These are phyloP conservation scores for Drosophila parabipectinata DNA, from an alignment of 1,140 invertebrate species.

Conservation along the genomic window DNA sequence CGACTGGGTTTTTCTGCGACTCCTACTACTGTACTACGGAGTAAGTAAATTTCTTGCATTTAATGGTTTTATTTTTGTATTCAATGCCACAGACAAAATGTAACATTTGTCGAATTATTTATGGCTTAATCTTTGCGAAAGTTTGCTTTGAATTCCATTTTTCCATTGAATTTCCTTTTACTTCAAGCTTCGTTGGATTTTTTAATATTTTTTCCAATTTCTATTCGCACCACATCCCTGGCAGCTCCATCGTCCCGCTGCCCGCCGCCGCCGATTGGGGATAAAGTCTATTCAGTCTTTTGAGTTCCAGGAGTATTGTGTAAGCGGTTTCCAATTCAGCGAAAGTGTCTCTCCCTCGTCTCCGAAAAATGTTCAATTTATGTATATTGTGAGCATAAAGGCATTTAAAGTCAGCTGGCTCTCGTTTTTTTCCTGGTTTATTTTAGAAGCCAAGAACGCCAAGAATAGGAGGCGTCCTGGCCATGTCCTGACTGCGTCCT, in stretches of 20 bases:
- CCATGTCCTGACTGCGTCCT: neutral
- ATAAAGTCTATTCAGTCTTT: slow-evolving; percentile 17
- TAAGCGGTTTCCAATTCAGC: slow-evolving; percentile 56
- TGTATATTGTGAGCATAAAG: slow-evolving; percentile 62
- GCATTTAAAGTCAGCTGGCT: slow-evolving; percentile 62
- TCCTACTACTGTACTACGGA: neutral
- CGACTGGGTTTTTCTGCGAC: slow-evolving; percentile 11
- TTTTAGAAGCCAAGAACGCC: slow-evolving; percentile 19
- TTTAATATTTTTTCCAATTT: slow-evolving; percentile 40
- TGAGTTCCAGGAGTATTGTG: slow-evolving; percentile 25
- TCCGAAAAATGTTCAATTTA: slow-evolving; percentile 58
- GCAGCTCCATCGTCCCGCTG: neutral
- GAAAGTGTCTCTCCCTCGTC: slow-evolving; percentile 37
- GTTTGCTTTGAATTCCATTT: slow-evolving; percentile 18
- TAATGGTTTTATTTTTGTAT: slow-evolving; percentile 14
- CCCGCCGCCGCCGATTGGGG: too few relatives aligned
- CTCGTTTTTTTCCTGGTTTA: slow-evolving; percentile 26
- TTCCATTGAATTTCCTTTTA: slow-evolving; percentile 9
- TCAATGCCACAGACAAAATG: slow-evolving; percentile 23
- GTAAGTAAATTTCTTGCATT: slow-evolving; percentile 1
- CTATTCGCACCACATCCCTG: slow-evolving; percentile 9
- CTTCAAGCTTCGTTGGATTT: slow-evolving; percentile 44
- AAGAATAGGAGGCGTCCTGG: slow-evolving; percentile 25
- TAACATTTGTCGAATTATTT: slow-evolving; percentile 50
- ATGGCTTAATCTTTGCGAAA: slow-evolving; percentile 45